These are phyloP conservation scores for Rhogogaster chlorosoma DNA, from an alignment of 2,888 invertebrate species.

Conservation along the genomic window DNA sequence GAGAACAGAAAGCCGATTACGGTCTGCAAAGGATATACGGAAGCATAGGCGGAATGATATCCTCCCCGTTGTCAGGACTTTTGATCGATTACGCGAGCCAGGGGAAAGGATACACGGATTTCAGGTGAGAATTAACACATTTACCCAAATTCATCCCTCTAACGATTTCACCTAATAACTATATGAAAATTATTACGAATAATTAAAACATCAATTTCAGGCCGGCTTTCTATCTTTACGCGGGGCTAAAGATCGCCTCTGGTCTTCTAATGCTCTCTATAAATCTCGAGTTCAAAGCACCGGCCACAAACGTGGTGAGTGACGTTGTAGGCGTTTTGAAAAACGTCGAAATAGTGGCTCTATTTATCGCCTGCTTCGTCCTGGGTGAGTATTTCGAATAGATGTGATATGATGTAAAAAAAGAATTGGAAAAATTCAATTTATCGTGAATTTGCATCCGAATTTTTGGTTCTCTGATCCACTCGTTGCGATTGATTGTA, in stretches of 20 bases:
- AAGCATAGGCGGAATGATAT: constrained; percentile 88
- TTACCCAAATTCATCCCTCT: no score
- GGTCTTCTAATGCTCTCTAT: constrained; percentile 86
- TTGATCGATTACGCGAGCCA: constrained; percentile 87
- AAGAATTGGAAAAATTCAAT: not conserved
- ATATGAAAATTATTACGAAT: not conserved
- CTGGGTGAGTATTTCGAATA: constrained; percentile 81
- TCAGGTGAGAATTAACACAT: constrained; percentile 80
- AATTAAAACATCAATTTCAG: constrained; percentile 75
- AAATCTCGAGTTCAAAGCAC: constrained; percentile 88
- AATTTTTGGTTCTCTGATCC: not conserved
- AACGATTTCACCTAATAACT: not conserved
- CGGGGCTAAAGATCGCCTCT: constrained; percentile 84
- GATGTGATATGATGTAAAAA: not conserved
- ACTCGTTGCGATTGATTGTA: not conserved
- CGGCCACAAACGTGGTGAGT: constrained; percentile 84
- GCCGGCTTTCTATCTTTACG: constrained; percentile 89
- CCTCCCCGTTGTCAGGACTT: constrained; percentile 87
- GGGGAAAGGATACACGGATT: constrained; percentile 86
- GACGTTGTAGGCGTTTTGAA: constrained; percentile 85
- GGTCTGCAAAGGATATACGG: constrained; percentile 88
- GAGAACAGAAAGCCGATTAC: constrained; percentile 88
- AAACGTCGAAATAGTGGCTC: constrained; percentile 85
- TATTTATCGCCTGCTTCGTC: constrained; percentile 86
- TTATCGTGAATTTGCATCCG: not conserved